Evolutionary conservation across 2,113 vertebrate species (phyloP).

Genomic region (Solea senegalensis): DNA sequence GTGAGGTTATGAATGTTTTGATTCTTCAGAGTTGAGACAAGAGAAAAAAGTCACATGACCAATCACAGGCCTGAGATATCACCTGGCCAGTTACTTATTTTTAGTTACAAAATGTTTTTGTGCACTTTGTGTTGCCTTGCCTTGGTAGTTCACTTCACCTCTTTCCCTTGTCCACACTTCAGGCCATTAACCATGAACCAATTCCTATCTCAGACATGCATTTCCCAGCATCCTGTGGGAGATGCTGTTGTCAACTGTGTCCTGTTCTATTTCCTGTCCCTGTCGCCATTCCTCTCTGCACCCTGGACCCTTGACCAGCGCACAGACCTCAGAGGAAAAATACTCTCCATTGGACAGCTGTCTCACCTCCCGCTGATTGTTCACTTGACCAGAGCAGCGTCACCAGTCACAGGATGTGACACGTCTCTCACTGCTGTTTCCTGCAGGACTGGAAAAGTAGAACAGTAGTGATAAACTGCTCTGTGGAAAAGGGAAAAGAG

Average conservation of each 20-base stretch:
- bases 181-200: conserved; percentile 18
- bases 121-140: not conserved
- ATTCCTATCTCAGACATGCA: conserved; percentile 40
- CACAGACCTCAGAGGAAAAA: conserved; percentile 45
- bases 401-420: conserved; percentile 63
- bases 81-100: no score
- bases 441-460: conserved; percentile 64
- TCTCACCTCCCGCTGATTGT: conserved; percentile 45
- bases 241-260: conserved; percentile 59
- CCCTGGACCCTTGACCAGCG: conserved; percentile 22
- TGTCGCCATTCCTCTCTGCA: conserved; percentile 30
- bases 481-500: conserved; percentile 51
- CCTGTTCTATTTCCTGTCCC: conserved; percentile 62
- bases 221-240: conserved; percentile 71
- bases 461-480: conserved; percentile 54
- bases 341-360: conserved; percentile 37
- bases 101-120: no score
- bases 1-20: not conserved
- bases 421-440: conserved; percentile 59
- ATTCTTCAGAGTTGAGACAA: no score
- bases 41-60: no score
- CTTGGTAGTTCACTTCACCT: conserved; percentile 8
- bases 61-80: no score
- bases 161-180: conserved; percentile 21
- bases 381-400: conserved; percentile 29